phyloP scores from a whole-genome alignment of 2,797 vertebrate genomes.

The Phaenicophaeus curvirostris region DNA sequence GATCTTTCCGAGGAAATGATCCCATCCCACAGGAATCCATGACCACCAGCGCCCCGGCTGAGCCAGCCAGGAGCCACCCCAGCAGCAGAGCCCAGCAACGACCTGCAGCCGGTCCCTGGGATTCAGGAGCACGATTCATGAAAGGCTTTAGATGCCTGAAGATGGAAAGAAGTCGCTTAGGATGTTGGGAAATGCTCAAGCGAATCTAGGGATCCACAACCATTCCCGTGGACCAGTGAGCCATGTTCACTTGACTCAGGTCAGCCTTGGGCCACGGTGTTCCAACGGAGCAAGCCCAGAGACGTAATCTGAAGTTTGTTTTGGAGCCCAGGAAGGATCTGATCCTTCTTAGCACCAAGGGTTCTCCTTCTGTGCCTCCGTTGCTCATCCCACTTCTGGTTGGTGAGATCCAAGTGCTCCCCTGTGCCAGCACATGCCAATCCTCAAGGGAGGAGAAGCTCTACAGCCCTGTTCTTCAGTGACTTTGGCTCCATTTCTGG shows the following conservation, averaged over 20 bases:
- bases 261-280: not conserved
- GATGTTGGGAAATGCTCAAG: not conserved
- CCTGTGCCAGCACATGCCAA: not conserved
- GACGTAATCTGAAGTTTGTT: not conserved
- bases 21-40: not conserved
- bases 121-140: not conserved
- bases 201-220: not conserved
- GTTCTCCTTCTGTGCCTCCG: not conserved
- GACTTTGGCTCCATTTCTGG: not conserved
- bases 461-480: not conserved
- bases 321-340: not conserved
- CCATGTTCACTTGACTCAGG: not conserved
- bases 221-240: not conserved
- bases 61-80: not conserved
- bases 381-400: not conserved
- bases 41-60: accelerated
- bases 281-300: not conserved
- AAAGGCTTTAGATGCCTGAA: not conserved
- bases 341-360: not conserved
- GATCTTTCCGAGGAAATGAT: not conserved
- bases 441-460: not conserved
- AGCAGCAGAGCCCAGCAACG: not conserved
- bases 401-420: not conserved
- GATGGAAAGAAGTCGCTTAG: not conserved
- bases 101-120: not conserved